Evolutionary conservation across 2,113 vertebrate species (phyloP).

Genomic region (Heteronetta atricapilla): DNA sequence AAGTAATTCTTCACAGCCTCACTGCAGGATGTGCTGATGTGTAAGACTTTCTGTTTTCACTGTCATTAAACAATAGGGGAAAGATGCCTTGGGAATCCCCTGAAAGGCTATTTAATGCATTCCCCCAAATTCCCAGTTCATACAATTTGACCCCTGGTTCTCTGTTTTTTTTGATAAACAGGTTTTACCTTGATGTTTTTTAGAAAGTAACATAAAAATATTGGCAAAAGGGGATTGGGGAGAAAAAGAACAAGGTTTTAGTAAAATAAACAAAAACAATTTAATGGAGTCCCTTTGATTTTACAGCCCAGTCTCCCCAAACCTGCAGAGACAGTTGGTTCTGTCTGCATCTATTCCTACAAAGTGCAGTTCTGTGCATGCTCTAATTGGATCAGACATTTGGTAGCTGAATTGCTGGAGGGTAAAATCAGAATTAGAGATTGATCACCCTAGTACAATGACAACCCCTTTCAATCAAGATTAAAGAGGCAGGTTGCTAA

Average conservation of each 20-base stretch:
- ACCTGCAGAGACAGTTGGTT: not conserved
- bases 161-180: not conserved
- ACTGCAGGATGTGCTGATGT: not conserved
- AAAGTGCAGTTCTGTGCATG: not conserved
- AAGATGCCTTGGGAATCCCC: not conserved
- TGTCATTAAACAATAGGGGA: not conserved
- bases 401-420: not conserved
- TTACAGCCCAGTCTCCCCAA: not conserved
- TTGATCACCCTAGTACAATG: accelerated
- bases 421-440: not conserved
- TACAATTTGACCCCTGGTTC: not conserved
- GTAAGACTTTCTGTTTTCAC: not conserved
- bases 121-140: not conserved
- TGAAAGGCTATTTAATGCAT: too few species aligned
- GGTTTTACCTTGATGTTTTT: not conserved
- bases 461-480: not conserved
- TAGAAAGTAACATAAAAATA: not conserved
- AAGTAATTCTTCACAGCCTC: not conserved
- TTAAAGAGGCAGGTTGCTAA: not conserved
- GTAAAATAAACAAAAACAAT: not conserved
- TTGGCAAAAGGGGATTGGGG: not conserved
- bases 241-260: not conserved
- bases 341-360: not conserved
- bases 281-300: not conserved
- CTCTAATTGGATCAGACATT: not conserved